Base-by-base conservation (phyloP, 2,888 invertebrate genomes). In the Sepioteuthis lessoniana region DNA sequence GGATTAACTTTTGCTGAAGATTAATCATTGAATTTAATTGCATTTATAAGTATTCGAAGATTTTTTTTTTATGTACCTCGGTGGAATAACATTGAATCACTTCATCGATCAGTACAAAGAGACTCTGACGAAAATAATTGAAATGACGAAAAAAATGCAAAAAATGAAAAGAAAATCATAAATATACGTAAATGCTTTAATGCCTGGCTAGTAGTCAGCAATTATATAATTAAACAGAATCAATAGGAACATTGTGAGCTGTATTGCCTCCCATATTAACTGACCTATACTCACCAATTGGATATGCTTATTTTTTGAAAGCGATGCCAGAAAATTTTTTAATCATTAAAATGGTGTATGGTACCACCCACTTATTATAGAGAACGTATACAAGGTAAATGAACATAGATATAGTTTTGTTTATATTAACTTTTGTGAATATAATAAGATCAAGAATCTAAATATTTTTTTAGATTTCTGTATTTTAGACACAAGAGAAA, bases 1-100 rank as follows among this genome's bases (percentile, higher is more conserved):
- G 28, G 25, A 76, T 76, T 1, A 35, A 16, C 0, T 76, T 16
- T 13, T 10, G 25, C 76, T 13, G n/a, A 35, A 13, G n/a, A 35
- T 76, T 76, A 76, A 76, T 76, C 76, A n/a, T 76, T 35, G n/a
- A 76, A 76, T 76, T n/a, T n/a, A 76, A 76, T n/a, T 76, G 76
- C 31, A 76, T 76, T n/a, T 8, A 76, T 76, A 76, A n/a, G 10
- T 13, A 76, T 76, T 76, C n/a, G 8, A n/a, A 31, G 8, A 76
- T 31, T 76, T 50, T 16, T 16, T 16, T 76, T 76, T 28, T 28
- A 76, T 76, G 19, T 13, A 35, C 16, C 76, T 76, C 8, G 16
- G n/a, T 76, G n/a, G 16, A n/a, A 76, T 76, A 76, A 35, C 16
- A 76, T 35, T 76, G 35, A 76, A 76, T 35, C 55, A 21, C 5